A percentile compares a stretch with the other conserved stretches of the same genome.
These are phyloP conservation scores for Venustaconcha ellipsiformis DNA, from an alignment of 1,140 invertebrate genomes.

Conservation along the genomic window DNA sequence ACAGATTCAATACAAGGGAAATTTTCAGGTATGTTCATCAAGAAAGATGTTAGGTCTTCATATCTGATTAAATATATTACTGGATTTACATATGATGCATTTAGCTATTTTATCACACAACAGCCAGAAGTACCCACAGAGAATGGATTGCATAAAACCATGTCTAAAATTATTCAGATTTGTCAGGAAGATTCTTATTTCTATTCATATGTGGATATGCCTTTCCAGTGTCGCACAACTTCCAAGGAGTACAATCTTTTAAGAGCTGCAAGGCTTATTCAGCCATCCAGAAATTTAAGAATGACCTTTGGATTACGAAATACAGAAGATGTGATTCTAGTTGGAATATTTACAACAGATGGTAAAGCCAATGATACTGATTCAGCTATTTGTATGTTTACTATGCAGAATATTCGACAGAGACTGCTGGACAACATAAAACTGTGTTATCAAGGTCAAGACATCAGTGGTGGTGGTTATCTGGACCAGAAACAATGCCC, in stretches of 20 bases:
- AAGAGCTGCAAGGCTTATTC: slow-evolving; percentile 92
- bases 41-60: slow-evolving; percentile 37
- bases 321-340: slow-evolving; percentile 83
- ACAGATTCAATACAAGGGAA: slow-evolving; percentile 39
- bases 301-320: slow-evolving; percentile 76
- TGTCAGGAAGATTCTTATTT: slow-evolving; percentile 95
- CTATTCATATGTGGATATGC: slow-evolving; percentile 94
- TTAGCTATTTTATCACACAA: slow-evolving; percentile 96
- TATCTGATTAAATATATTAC: slow-evolving; percentile 89
- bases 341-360: slow-evolving; percentile 90
- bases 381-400: slow-evolving; percentile 93
- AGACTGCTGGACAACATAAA: slow-evolving; percentile 99
- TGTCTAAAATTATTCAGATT: slow-evolving; percentile 93
- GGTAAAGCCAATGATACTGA: slow-evolving; percentile 72
- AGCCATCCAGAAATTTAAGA: slow-evolving; percentile 91
- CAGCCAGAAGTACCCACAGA: slow-evolving; percentile 84
- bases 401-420: slow-evolving; percentile 90
- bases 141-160: slow-evolving; percentile 80
- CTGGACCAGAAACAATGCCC: slow-evolving; percentile 31
- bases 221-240: slow-evolving; percentile 85
- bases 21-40: slow-evolving; percentile 46
- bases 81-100: slow-evolving; percentile 93
- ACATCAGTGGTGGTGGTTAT: slow-evolving; percentile 46
- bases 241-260: slow-evolving; percentile 86
- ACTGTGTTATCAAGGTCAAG: slow-evolving; percentile 88